Conservation (phyloP, 2,113 vertebrate genomes). For the Macroglossus sobrinus region DNA sequence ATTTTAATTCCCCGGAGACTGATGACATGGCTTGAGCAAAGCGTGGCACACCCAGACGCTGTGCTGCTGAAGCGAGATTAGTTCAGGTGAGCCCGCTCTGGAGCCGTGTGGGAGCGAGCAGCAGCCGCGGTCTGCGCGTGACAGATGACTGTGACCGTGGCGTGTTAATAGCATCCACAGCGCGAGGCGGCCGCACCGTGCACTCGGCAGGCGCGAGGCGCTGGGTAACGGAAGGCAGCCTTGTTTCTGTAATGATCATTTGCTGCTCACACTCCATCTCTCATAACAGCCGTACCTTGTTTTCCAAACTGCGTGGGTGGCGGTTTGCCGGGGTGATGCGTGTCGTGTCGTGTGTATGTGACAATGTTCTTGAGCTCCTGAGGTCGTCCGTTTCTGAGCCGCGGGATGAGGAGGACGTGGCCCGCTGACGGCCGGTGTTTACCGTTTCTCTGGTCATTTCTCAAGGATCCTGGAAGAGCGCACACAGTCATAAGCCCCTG, state of each 20-base stretch:
- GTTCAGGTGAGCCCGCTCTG: background rate
- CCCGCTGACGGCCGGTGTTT: background rate
- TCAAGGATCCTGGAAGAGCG: background rate
- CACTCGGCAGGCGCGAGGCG: background rate
- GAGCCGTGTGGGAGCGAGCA: background rate
- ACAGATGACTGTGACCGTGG: constrained; percentile 21
- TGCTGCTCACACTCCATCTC: background rate
- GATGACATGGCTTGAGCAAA: background rate
- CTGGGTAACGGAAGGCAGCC: background rate
- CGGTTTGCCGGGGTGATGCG: background rate
- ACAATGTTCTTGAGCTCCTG: background rate
- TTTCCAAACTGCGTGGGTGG: background rate
- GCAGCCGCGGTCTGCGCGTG: background rate
- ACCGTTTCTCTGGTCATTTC: background rate
- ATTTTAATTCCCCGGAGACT: background rate
- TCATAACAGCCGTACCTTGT: background rate
- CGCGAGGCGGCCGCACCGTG: background rate
- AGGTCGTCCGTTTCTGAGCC: background rate
- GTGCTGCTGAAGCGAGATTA: constrained; percentile 18
- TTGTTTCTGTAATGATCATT: background rate
- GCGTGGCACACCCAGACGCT: background rate
- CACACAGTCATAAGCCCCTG: background rate
- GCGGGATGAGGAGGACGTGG: background rate
- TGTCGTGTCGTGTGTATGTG: background rate
- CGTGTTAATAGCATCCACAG: constrained; percentile 43